Evolutionary conservation across 2,797 vertebrate species (phyloP), one percentile per base, ranked within the genome.

Genomic region (Leptoclinus maculatus): DNA sequence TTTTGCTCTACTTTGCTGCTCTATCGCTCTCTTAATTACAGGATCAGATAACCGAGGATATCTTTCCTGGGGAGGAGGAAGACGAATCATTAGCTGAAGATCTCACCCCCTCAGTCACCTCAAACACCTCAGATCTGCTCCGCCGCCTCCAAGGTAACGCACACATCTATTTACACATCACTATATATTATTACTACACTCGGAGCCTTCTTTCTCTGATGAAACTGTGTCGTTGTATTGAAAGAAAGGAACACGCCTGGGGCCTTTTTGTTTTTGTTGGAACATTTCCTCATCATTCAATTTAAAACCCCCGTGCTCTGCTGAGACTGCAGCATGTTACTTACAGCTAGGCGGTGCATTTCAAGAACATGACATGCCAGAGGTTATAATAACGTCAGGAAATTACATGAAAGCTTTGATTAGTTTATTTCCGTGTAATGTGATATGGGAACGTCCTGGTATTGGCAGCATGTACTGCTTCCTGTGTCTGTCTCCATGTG

Each of bases 1-100:
- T 49, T 59, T n/a, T 59, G 2, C 36, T 45, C 11, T 25, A 14
- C 17, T 47, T 2, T 47, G 16, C 14, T 12, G 25, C 54, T 36
- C 57, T 56, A 4, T 60, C 65, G 25, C 68, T 29, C 11, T 64
- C 3, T 11, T 23, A 66, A 89, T 69, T 79, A 45, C 91, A 97
- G 97, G 96, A 96, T 88, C 96, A 97, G 91, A 97, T 97, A 85
- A 94, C 96, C 34, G 96, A 97, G 91, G 96, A 96, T 85, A 93
- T 97, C 87, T 97, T 97, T 92, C 96, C 96, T 59, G 96, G 94
- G 86, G 96, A 96, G 89, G 95, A 96, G 86, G 96, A 96, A 79
- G 96, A 96, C 80, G 96, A 97, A 81, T 96, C 96, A 3, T 96
- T 95, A 5, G 95, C 96, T 0, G 97, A 97, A 2, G 96, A 97